These are phyloP conservation scores for Rhopalosiphum nymphaeae DNA, from an alignment of 2,888 invertebrate species.

Conservation along the genomic window DNA sequence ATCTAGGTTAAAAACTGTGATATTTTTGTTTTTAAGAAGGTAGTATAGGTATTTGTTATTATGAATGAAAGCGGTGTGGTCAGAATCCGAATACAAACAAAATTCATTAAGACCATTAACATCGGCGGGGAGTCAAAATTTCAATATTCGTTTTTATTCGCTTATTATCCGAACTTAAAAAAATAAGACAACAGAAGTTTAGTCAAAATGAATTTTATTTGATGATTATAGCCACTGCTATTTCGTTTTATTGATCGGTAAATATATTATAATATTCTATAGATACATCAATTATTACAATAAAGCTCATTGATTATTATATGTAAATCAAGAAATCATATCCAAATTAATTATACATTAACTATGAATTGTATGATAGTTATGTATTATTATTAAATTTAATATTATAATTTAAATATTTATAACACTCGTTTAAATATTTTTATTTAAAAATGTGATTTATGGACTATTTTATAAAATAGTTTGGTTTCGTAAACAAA, in stretches of 20 bases:
- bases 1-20: neutral
- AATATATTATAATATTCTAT: neutral
- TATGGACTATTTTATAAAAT: neutral
- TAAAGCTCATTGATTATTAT: neutral
- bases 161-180: neutral
- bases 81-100: neutral
- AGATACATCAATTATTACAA: neutral
- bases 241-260: neutral
- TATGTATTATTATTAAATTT: neutral
- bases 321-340: neutral
- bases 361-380: neutral
- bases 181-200: neutral
- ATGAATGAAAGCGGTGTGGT: neutral
- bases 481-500: neutral
- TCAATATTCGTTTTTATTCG: neutral
- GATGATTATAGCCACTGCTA: neutral
- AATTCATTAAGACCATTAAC: neutral
- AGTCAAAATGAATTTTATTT: neutral
- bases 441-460: neutral
- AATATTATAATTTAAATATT: neutral
- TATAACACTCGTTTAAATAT: neutral
- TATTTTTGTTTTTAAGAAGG: neutral
- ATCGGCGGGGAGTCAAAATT: neutral
- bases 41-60: neutral
- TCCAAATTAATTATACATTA: neutral